Base-by-base conservation (phyloP, 2,797 vertebrate genomes). In the Pelochelys cantorii region DNA sequence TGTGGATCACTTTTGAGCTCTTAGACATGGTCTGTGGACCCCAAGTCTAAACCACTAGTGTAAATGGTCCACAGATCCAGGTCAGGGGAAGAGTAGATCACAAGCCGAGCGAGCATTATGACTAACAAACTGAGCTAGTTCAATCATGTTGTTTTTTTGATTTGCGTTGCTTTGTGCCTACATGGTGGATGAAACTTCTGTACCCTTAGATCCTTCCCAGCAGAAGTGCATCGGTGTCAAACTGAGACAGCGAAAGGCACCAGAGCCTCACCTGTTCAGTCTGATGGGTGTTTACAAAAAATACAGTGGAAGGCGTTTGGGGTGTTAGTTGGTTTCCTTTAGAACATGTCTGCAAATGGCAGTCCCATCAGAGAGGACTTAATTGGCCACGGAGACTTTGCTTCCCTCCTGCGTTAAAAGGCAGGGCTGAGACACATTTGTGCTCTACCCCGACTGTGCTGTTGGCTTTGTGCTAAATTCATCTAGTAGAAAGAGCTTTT, bases 281-380 rank as follows among this genome's bases (percentile, higher is more conserved):
- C 42, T 52, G 42, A 48, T 29, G 25, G 7, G 7, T 29, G 25
- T 29, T 54, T 74, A 37, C 0, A 0, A 57, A 48, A 56, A n/a
- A 29, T 59, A 62, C 31, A 79, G 62, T 6, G 18, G 37, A 56
- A 80, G 29, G 27, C 3, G 5, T 27, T 4, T 37, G 20, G 20
- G 74, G 11, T 42, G 37, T 15, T 78, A 20, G 1, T 11, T 27
- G 11, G 29, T 79, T 9, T 80, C 8, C 65, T 18, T 11, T 56
- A 80, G 87, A 74, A 34, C 0, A 4, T 52, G 62, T n/a, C 20
- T 37, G 37, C 55, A 34, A 7, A n/a, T 22, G 6, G 31, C 6
- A 23, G 5, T 20, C 18, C 31, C 20, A 3, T n/a, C 78, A 5
- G 52, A 1, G 29, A 23, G 48, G 25, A 22, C 56, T 11, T 42